phyloP scores from a whole-genome alignment of 2,888 invertebrate genomes.

The Arenicola marina region DNA sequence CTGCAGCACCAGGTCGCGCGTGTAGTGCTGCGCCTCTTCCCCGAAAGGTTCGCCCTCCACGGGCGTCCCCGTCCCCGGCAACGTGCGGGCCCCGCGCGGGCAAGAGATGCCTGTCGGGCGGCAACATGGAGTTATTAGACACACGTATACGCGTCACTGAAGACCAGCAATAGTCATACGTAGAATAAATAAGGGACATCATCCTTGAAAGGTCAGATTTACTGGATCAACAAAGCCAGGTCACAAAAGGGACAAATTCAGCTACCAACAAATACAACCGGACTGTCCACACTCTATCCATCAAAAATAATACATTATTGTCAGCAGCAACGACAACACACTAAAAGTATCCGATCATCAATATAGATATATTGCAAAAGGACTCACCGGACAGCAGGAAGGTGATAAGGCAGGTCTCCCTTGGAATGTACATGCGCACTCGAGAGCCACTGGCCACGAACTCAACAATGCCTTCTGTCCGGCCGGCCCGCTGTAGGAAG shows the following conservation, averaged over 20 bases:
- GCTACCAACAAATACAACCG: no score
- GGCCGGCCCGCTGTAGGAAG: constrained; percentile 86
- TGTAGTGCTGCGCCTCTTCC: constrained; percentile 89
- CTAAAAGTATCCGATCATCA: no score
- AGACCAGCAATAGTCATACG: not conserved
- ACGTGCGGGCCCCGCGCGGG: constrained; percentile 80
- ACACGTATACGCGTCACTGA: not conserved
- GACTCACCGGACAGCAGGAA: constrained; percentile 79
- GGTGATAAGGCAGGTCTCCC: constrained; percentile 92
- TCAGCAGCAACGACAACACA: no score
- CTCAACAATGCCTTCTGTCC: constrained; percentile 91
- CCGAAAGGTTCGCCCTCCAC: constrained; percentile 85
- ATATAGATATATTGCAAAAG: not conserved
- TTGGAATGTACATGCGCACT: constrained; percentile 88
- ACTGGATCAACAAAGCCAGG: no score
- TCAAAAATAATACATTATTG: no score
- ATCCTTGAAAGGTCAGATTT: no score
- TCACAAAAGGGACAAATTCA: no score
- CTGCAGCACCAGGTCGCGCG: constrained; percentile 87
- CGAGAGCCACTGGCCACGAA: constrained; percentile 97
- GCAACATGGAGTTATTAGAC: no score
- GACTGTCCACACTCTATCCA: no score
- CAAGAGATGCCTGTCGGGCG: constrained; percentile 81
- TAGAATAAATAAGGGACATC: not conserved
- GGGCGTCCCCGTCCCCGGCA: constrained; percentile 67